Percentiles rank a stretch among this genome's conserved stretches.
Evolutionary conservation across 1,140 invertebrate genomes (phyloP).

Genomic region (Myzus persicae): DNA sequence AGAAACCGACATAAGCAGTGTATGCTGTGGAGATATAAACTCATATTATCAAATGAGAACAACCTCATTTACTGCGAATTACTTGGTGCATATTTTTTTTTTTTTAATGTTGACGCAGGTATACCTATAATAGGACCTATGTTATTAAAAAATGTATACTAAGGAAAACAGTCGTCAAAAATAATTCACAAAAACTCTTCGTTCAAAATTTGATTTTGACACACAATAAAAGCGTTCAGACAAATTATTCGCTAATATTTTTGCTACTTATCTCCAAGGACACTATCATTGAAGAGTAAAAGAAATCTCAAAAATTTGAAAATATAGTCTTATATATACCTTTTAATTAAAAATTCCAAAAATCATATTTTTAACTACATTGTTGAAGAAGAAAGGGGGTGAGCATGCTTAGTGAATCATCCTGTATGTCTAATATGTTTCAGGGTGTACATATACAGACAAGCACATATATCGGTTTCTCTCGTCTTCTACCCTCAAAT

Average conservation of each 20-base stretch:
- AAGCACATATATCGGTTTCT: not conserved
- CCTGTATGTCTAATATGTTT: not conserved
- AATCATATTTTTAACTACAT: not conserved
- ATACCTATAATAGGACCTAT: too few relatives aligned
- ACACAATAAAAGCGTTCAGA: not conserved
- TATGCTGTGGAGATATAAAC: too few relatives aligned
- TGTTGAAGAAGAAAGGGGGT: not conserved
- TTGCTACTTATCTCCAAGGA: too few relatives aligned
- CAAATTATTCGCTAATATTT: too few relatives aligned
- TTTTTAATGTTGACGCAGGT: not conserved
- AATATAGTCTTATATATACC: not conserved
- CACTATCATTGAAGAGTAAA: not conserved
- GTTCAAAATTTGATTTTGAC: not conserved
- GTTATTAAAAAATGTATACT: not conserved
- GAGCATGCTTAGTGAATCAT: not conserved
- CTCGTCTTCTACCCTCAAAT: not conserved
- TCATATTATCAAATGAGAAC: not conserved
- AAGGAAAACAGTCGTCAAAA: not conserved
- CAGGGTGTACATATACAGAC: not conserved
- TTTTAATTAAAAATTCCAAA: not conserved
- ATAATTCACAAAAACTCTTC: not conserved
- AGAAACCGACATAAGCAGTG: not conserved
- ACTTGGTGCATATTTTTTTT: not conserved
- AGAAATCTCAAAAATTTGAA: not conserved
- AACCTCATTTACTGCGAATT: not conserved